phyloP scores from a whole-genome alignment of 1,140 invertebrate species.

The Protaetia brevitarsis region DNA sequence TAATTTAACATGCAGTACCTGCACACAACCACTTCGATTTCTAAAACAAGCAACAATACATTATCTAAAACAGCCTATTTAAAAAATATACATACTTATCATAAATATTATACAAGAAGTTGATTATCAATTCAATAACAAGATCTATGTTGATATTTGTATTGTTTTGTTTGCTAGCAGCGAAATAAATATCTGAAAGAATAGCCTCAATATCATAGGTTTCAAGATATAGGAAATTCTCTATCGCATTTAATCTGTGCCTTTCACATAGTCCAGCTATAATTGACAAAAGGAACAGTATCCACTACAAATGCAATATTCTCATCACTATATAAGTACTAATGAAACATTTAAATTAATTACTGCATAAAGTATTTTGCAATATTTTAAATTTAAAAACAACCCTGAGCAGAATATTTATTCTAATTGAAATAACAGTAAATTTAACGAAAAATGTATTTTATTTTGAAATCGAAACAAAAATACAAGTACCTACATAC shows the following conservation, averaged over 20 bases:
- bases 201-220: constrained; percentile 60
- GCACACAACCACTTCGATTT: constrained; percentile 48
- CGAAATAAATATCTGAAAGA: constrained; percentile 63
- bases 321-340: constrained; percentile 22
- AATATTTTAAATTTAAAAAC: constrained; percentile 75
- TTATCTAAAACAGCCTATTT: neutral
- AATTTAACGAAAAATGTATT: too few species aligned
- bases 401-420: constrained; percentile 74
- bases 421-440: too few species aligned
- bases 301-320: constrained; percentile 57
- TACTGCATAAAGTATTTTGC: constrained; percentile 64
- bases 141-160: constrained; percentile 56
- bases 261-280: constrained; percentile 59
- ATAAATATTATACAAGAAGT: constrained; percentile 63
- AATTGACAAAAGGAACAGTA: constrained; percentile 53
- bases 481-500: too few species aligned
- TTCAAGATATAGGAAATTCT: constrained; percentile 56
- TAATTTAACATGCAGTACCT: constrained; percentile 59
- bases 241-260: constrained; percentile 59
- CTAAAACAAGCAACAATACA: constrained; percentile 42
- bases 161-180: constrained; percentile 57
- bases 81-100: constrained; percentile 53
- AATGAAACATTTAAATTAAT: constrained; percentile 34
- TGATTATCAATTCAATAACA: constrained; percentile 57
- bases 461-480: too few species aligned